Percentiles rank a stretch among this genome's conserved stretches.
phyloP scores from a whole-genome alignment of 2,113 vertebrate species.

The Climacteris rufus region DNA sequence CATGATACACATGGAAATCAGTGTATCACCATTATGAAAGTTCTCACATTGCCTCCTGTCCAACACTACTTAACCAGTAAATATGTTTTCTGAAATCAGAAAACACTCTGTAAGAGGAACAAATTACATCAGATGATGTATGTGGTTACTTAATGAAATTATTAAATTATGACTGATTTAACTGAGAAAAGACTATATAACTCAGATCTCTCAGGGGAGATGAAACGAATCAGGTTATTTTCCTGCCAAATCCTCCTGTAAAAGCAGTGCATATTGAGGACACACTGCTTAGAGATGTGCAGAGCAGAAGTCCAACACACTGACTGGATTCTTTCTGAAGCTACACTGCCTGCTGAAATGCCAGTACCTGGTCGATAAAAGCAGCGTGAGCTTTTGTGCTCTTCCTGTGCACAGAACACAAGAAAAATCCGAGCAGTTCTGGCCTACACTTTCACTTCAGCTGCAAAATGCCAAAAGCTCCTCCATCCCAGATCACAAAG shows the following conservation, averaged over 20 bases:
- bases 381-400: not conserved
- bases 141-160: not conserved
- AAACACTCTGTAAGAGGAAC: not conserved
- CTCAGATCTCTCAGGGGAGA: fast-evolving
- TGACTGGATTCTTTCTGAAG: not conserved
- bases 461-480: not conserved
- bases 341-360: not conserved
- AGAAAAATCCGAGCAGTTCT: not conserved
- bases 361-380: not conserved
- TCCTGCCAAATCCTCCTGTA: not conserved
- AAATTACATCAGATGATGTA: not conserved
- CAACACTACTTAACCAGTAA: not conserved
- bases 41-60: not conserved
- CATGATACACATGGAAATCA: not conserved
- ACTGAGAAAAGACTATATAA: not conserved
- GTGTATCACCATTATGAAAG: not conserved
- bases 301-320: not conserved
- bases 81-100: fast-evolving
- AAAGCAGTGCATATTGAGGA: not conserved
- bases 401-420: no score
- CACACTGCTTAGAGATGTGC: not conserved
- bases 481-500: not conserved
- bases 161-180: not conserved
- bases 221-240: not conserved
- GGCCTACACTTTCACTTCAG: not conserved